Evolutionary conservation across 2,888 invertebrate species (phyloP).

Genomic region (Dorcus parallelipipedus): DNA sequence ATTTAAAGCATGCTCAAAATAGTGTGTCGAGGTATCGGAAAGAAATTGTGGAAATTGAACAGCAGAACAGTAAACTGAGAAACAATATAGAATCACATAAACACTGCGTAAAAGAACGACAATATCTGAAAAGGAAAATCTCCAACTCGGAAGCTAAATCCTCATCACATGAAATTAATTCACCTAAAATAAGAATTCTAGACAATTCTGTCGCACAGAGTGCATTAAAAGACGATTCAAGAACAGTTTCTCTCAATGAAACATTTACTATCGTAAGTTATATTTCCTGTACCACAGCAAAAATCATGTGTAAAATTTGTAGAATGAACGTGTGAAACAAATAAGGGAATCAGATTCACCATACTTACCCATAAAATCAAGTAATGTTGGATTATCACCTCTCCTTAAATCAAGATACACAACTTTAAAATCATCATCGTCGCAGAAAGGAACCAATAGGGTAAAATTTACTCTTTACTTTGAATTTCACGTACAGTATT

Average conservation of each 20-base stretch:
- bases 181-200: conserved; percentile 33
- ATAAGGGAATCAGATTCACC: conserved; percentile 58
- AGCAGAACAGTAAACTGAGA: conserved; percentile 29
- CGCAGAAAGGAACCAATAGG: too few species aligned
- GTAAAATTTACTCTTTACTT: too few species aligned
- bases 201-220: not conserved
- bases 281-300: not conserved
- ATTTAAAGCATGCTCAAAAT: conserved; percentile 46
- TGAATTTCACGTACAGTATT: too few species aligned
- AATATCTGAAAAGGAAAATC: conserved; percentile 35
- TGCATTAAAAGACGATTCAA: too few species aligned
- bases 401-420: too few species aligned
- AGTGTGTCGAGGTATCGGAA: conserved; percentile 37
- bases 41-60: conserved; percentile 26
- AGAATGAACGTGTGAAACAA: conserved; percentile 48
- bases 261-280: not conserved
- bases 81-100: conserved; percentile 11
- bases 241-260: too few species aligned
- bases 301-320: conserved; percentile 14
- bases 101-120: conserved; percentile 32
- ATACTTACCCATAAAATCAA: conserved; percentile 57
- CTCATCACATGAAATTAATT: conserved; percentile 13
- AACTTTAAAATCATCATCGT: too few species aligned
- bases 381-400: conserved; percentile 22
- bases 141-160: conserved; percentile 23